Base-by-base conservation (phyloP, 2,113 vertebrate genomes). In the Microtus oregoni region DNA sequence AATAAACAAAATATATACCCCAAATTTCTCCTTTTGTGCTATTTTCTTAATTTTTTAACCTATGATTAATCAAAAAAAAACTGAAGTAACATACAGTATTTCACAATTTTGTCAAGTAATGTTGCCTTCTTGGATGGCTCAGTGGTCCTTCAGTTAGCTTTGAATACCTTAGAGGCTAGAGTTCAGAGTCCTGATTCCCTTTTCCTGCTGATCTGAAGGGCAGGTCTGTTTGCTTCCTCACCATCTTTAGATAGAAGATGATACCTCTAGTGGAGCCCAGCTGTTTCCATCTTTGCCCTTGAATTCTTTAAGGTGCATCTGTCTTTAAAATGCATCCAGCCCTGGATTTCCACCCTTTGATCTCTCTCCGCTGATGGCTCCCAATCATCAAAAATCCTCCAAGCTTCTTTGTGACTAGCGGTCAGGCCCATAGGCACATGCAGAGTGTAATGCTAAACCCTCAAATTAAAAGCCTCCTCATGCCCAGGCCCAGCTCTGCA, bases 321-420 rank as follows among this genome's bases (percentile, higher is more conserved):
- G 8, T 50, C 47, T 96, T 97, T 97, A 94, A 95, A 97, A 96
- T 97, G 73, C 55, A 94, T 55, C 52, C 35, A 4, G 0, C 50
- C 77, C 67, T 96, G 94, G 22, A 77, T 82, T 89, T 93, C 61
- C 61, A 93, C 92, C 63, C 92, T 96, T 97, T 95, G 94, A 95
- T 96, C 81, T 97, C 85, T 90, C 41, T 32, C 44, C 17, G n/a
- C 76, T 90, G 94, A 98, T 94, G 91, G 44, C 91, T 96, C 91
- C 61, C 70, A n/a, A 95, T 75, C 92, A 97, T 96, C 92, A 92
- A 97, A 96, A 97, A 95, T 95, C 76, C 92, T 97, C 96, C 95
- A 95, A 97, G 91, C 89, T 91, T 58, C 38, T 52, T 17, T 4
- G 0, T 55, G 63, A 63, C n/a, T 35, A 83, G 73, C 24, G 77